A percentile compares a stretch with the other conserved stretches of the same genome.
phyloP scores from a whole-genome alignment of 2,797 vertebrate species.

The Odontamblyopus lacepedii region DNA sequence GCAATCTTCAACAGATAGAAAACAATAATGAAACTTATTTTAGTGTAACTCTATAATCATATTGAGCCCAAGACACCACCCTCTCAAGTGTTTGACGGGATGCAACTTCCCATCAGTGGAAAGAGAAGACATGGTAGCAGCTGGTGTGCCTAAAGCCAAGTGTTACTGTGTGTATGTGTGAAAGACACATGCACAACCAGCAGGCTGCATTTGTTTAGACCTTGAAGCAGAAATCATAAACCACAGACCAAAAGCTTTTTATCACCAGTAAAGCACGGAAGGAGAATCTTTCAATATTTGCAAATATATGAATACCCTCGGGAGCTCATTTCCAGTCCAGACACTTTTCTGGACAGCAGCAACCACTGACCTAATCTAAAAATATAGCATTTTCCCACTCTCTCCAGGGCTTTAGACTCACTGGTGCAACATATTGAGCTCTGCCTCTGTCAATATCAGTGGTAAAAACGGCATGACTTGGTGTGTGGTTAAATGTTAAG shows the following conservation, averaged over 20 bases:
- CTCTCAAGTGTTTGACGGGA: slow-evolving; percentile 25
- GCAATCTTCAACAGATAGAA: background rate
- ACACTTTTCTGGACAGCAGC: slow-evolving; percentile 8
- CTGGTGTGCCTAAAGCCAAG: slow-evolving; percentile 28
- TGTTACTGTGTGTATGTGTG: slow-evolving; percentile 12
- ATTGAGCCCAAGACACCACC: slow-evolving; percentile 2
- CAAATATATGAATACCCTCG: slow-evolving; percentile 26
- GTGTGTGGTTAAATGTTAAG: slow-evolving; percentile 13
- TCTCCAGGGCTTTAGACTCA: background rate
- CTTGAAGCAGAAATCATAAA: slow-evolving; percentile 40
- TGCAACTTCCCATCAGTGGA: slow-evolving; percentile 28
- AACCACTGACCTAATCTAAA: slow-evolving; percentile 16
- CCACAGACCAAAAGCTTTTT: slow-evolving; percentile 37
- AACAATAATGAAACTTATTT: background rate
- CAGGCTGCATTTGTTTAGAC: slow-evolving; percentile 4
- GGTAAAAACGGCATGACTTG: background rate
- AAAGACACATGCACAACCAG: slow-evolving; percentile 5
- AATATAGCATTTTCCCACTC: background rate
- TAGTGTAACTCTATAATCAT: background rate
- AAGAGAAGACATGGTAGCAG: slow-evolving; percentile 28
- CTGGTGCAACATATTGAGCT: background rate
- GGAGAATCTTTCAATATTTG: slow-evolving; percentile 34
- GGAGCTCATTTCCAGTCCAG: slow-evolving; percentile 40
- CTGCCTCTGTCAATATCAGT: slow-evolving; percentile 1
- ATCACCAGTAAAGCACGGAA: slow-evolving; percentile 31